Percentiles rank a stretch among this genome's conserved stretches.
These are phyloP conservation scores for Psittacus erithacus DNA, from an alignment of 2,113 vertebrate species.

Conservation along the genomic window DNA sequence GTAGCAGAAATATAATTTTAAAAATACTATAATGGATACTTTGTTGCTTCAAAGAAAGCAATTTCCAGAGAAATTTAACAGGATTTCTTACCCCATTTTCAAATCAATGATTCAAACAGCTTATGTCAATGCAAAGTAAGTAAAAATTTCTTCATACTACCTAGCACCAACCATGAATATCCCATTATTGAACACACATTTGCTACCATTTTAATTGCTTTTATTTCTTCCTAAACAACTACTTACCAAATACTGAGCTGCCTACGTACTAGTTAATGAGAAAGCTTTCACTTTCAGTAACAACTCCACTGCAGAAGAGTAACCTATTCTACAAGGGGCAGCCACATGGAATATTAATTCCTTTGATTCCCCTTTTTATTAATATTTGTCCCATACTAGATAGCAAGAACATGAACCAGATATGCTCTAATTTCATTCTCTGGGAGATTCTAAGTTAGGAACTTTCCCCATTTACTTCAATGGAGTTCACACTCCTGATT, in stretches of 20 bases:
- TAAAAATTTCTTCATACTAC: not conserved
- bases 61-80: not conserved
- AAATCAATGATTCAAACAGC: constrained; percentile 2
- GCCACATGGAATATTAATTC: constrained; percentile 1
- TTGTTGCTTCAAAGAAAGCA: not conserved
- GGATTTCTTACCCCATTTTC: constrained; percentile 10
- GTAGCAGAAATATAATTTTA: not conserved
- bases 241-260: not conserved
- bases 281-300: not conserved
- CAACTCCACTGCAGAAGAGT: not conserved
- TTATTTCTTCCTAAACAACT: constrained; percentile 25
- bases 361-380: not conserved
- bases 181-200: not conserved
- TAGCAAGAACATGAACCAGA: not conserved
- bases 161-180: not conserved
- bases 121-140: not conserved
- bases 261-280: constrained; percentile 5
- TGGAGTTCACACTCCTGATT: not conserved
- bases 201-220: constrained; percentile 15
- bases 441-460: not conserved
- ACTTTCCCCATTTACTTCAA: not conserved
- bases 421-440: not conserved
- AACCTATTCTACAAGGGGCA: constrained; percentile 14
- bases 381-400: not conserved
- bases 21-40: not conserved